Conservation (phyloP, 1,140 invertebrate genomes). For the Drosophila seguyi region DNA sequence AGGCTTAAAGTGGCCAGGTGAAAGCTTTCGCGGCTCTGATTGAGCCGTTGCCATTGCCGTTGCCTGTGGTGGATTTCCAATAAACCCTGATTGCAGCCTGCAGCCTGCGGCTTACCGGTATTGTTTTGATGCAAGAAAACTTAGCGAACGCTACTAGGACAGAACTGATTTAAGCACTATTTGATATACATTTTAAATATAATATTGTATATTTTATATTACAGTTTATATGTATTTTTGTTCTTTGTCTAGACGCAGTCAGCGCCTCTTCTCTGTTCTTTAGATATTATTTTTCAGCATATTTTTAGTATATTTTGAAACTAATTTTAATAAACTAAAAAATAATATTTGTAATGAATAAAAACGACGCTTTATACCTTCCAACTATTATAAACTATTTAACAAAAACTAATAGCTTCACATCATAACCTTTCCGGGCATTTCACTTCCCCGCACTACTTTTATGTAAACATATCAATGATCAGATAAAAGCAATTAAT, state of each 20-base stretch:
- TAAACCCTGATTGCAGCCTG: conserved; percentile 5
- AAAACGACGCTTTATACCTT: too few species aligned
- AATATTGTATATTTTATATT: neutral
- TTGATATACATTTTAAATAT: neutral
- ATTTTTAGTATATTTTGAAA: too few species aligned
- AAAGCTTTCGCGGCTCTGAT: conserved; percentile 27
- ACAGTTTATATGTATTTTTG: too few species aligned
- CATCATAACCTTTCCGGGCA: too few species aligned
- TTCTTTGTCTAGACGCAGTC: too few species aligned
- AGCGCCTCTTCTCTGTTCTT: too few species aligned
- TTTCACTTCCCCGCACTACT: neutral
- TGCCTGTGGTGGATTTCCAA: conserved; percentile 2
- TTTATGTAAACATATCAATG: conserved; percentile 8
- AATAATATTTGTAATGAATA: too few species aligned
- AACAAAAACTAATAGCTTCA: accelerated
- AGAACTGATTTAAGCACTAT: too few species aligned
- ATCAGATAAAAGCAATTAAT: conserved; percentile 7
- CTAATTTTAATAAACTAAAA: too few species aligned
- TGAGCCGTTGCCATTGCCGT: conserved; percentile 1
- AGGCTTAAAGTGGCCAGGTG: conserved; percentile 29
- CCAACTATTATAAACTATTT: too few species aligned
- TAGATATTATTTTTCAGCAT: too few species aligned
- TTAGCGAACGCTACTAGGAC: neutral
- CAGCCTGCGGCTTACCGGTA: neutral
- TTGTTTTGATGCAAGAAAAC: neutral